Base-by-base conservation (phyloP, 2,113 vertebrate species). In the Lamprotornis superbus region DNA sequence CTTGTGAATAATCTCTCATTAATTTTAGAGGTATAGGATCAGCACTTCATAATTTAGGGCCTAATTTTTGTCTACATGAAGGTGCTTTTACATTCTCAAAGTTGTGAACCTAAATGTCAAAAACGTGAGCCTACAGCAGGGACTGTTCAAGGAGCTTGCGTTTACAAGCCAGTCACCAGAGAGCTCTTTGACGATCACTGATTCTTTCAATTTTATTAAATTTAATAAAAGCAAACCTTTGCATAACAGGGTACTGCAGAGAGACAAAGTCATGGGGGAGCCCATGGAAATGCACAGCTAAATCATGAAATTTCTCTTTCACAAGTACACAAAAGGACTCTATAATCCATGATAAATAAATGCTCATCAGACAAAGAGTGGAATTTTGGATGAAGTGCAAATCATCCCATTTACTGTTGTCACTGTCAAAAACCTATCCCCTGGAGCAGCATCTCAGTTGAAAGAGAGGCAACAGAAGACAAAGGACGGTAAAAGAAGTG, bases 41-140 rank as follows among this genome's bases (percentile, higher is more conserved):
- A 95, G 59, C 75, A 91, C 78, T 94, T 95, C 87, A 94, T 95
- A 95, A 96, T 93, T 95, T 96, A 95, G 59, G 27, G 56, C 33
- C 84, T 80, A 57, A 74, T 94, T 95, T 95, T 91, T 91, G 60
- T 83, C 83, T 83, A 33, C 75, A 37, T 63, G 31, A 75, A 89
- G 53, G 40, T 67, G 39, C 47, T 67, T 83, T 89, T 87, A 60
- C 7, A 1, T 74, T 83, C 35, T 87, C 31, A 20, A 40, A 56
- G 37, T 39, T 70, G n/a, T 47, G 71, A 94, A 79, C 44, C 3
- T 24, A 69, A 65, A 81, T 12, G 24, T 73, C 4, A 69, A 81
- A 89, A 46, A 83, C 31, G 59, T 40, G 33, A 90, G 35, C 42
- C 50, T 27, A 17, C n/a, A 88, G 52, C 42, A 86, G 42, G 33